Evolutionary conservation across 2,113 vertebrate genomes (phyloP), one percentile per base, ranked within the genome.

Genomic region (Ptyas mucosa): DNA sequence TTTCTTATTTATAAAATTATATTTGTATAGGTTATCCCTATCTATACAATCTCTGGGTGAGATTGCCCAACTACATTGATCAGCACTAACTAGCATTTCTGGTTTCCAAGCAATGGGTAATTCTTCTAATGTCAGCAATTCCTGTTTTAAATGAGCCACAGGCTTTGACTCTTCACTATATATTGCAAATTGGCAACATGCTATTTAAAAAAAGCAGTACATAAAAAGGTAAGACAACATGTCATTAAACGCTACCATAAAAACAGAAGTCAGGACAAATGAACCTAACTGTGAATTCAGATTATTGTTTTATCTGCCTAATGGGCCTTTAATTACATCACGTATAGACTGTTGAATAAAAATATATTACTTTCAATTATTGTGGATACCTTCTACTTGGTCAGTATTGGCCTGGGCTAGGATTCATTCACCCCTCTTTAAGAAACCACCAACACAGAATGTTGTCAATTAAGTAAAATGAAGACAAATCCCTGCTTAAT

Each of bases 401-500:
- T 57, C 89, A 55, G 20, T 90, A 94, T 94, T 95, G 86, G 52
- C 95, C 95, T 95, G 91, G 0, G 2, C 29, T 94, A 86, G 96
- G 96, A 46, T 7, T 49, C 46, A 96, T 89, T 89, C 87, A 89
- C 1, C 95, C n/a, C 29, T 90, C 89, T 26, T 29, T 14, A 51
- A 2, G 20, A 29, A 86, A 52, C 39, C 52, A 64, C 39, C 52
- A 75, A 61, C 8, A 43, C 34, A 69, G 11, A 57, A 43, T 86
- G 11, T 86, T 90, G 89, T 54, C 93, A 95, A 24, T 89, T 94
- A 94, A 52, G 94, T 95, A 96, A 90, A 94, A 88, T 85, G 87
- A 87, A 96, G 94, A 93, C 57, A 95, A 95, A 94, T 95, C 8
- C 26, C 92, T 95, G 53, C 92, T 97, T 96, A 96, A 97, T 97